Evolutionary conservation across 1,140 invertebrate species (phyloP), one percentile per base, ranked within the genome.

Genomic region (Nasonia vitripennis): DNA sequence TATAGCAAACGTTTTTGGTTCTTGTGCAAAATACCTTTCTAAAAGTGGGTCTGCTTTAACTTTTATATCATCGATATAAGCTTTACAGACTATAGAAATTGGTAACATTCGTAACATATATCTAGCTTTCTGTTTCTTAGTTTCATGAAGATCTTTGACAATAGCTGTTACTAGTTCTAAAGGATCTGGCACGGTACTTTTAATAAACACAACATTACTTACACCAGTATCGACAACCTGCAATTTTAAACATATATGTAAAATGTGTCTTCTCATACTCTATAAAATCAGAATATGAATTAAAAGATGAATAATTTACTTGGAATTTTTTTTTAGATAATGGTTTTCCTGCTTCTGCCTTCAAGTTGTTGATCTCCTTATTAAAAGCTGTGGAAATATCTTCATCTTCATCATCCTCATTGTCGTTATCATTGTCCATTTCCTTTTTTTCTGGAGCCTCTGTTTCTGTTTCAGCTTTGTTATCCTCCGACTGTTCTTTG

Each of bases 161-260:
- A 98, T 97, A 84, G 94, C 92, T 48, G 94, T 91, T 0, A 95
- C 96, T 12, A 98, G 86, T 84, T 95, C 93, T 85, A 96, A 94
- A 37, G 97, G 97, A 94, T 97, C 94, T 62, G 95, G 93, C 78
- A 98, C 89, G 31, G 95, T 96, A 9, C 96, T 96, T 89, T 95
- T 95, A 83, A 99, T 98, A 91, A 99, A 99, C 81, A 98, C 91
- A 87, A 96, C 95, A 91, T 98, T 98, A 77, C 96, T 96, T 1
- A 96, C 96, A 82, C 96, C 96, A 10, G 97, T 97, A 74, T 97
- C 95, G 23, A 97, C 94, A 77, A 93, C 92, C 92, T 95, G 90
- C 86, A 94, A 94, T 87, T 82, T 48, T 80, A 55, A 62, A 83
- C 55, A 73, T 82, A 34, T 12, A 70, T 27, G 23, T 70, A 85